phyloP scores from a whole-genome alignment of 2,113 vertebrate genomes.

The Lipophrys pholis region DNA sequence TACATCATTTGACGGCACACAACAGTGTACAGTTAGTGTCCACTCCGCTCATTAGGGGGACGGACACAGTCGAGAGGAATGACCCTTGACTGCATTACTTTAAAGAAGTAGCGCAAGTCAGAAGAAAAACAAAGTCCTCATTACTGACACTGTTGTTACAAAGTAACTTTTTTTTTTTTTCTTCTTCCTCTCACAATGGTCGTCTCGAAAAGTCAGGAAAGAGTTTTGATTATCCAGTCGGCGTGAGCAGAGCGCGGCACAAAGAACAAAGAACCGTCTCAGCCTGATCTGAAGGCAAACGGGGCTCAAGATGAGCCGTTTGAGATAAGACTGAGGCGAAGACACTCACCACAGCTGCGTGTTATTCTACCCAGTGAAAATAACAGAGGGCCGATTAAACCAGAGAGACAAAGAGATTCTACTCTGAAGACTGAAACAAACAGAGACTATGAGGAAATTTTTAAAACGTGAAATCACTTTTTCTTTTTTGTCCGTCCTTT shows the following conservation, averaged over 20 bases:
- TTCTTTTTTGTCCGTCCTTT: conserved; percentile 23
- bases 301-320: conserved; percentile 47
- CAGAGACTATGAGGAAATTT: conserved; percentile 26
- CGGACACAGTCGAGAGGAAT: conserved; percentile 23
- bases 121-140: conserved; percentile 52
- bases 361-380: conserved; percentile 19
- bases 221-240: conserved; percentile 47
- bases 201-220: conserved; percentile 33
- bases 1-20: conserved; percentile 35
- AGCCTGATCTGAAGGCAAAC: conserved; percentile 51
- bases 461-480: conserved; percentile 20
- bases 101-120: conserved; percentile 18
- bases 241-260: conserved; percentile 26
- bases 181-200: background rate
- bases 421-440: background rate
- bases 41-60: conserved; percentile 58
- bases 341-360: conserved; percentile 29
- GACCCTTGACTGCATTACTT: conserved; percentile 52
- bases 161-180: conserved; percentile 2
- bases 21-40: conserved; percentile 14
- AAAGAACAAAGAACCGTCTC: conserved; percentile 42
- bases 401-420: background rate
- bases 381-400: conserved; percentile 23
- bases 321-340: conserved; percentile 32
- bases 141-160: conserved; percentile 52